These are phyloP conservation scores for Dissostichus mawsoni DNA, from an alignment of 2,113 vertebrate genomes.

Conservation along the genomic window DNA sequence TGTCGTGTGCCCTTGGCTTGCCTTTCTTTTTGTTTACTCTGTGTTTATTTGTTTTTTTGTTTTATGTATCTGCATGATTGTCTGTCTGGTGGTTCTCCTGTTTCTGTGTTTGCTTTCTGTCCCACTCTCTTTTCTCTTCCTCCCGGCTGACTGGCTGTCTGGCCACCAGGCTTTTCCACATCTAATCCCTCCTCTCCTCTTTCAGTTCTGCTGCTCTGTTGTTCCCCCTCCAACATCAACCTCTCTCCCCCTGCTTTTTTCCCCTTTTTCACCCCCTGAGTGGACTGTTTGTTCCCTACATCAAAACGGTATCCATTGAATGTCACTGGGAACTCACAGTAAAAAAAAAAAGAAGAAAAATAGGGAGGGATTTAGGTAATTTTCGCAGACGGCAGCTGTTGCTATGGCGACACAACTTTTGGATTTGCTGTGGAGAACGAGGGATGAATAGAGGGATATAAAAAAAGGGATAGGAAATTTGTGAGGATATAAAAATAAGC, in stretches of 20 bases:
- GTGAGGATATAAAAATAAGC: conserved; percentile 21
- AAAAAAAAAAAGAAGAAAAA: conserved; percentile 5
- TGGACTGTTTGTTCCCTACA: conserved; percentile 61
- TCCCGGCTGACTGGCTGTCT: conserved; percentile 64
- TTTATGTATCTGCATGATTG: conserved; percentile 28
- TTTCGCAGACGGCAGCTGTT: conserved; percentile 84
- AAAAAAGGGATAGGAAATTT: conserved; percentile 54
- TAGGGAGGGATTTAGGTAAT: conserved; percentile 81
- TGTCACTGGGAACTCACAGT: conserved; percentile 55
- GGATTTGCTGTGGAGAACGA: conserved; percentile 73
- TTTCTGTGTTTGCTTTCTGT: conserved; percentile 57
- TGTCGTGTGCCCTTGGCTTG: conserved; percentile 34
- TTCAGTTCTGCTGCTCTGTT: conserved; percentile 65
- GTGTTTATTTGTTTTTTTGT: conserved; percentile 30
- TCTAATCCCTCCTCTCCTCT: conserved; percentile 72
- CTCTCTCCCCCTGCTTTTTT: conserved; percentile 4
- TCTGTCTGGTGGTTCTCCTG: conserved; percentile 33
- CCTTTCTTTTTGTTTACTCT: conserved; percentile 46
- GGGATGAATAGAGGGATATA: conserved; percentile 72
- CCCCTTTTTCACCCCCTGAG: not conserved
- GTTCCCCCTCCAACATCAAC: conserved; percentile 44
- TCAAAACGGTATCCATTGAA: conserved; percentile 62
- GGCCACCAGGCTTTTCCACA: conserved; percentile 73
- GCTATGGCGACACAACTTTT: conserved; percentile 86
- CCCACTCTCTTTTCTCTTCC: conserved; percentile 41